Base-by-base conservation (phyloP, 1,140 invertebrate genomes). In the Temnothorax longispinosus region DNA sequence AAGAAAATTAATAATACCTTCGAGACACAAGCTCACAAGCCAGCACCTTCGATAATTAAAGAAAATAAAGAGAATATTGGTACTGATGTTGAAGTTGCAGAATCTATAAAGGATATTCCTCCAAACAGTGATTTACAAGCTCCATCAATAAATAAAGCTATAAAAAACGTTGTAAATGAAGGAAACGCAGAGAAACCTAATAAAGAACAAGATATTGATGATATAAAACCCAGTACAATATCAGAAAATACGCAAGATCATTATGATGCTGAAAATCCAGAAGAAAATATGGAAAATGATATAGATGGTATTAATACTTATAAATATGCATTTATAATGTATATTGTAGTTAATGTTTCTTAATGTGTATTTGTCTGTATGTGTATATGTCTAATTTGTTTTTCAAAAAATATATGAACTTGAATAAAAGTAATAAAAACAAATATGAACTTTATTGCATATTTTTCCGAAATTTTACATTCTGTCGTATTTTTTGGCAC, bases 221-320 rank as follows among this genome's bases (percentile, higher is more conserved):
- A 85, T 18, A 6, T 56, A 3, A 88, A 85, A 62, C 60, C 75
- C 7, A 87, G 62, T 65, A 91, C 90, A 58, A 18, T 86, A 67
- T 90, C 84, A 32, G 82, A 91, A 65, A 88, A 91, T 21, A 91
- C 88, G 0, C 64, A 91, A n/a, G 75, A 90, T 13, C 62, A 71
- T 41, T 77, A 88, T 15, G 62, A 77, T 64, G 41, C 32, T 41
- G 15, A 0, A 27, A 86, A 74, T 74, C 41, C 27, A 44, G 60
- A 77, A 7, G 82, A 87, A 6, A 78, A 52, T 21, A 35, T 21
- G 21, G 62, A 47, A 5, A 15, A 65, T 80, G 56, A 62, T 50
- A 1, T 52, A 18, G 52, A 77, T 58, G 88, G 88, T 89, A 90
- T 18, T 38, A 27, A 35, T 62, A 21, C 44, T 27, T 4, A 41